Evolutionary conservation across 2,113 vertebrate genomes (phyloP).

Genomic region (Ardeotis arabs): DNA sequence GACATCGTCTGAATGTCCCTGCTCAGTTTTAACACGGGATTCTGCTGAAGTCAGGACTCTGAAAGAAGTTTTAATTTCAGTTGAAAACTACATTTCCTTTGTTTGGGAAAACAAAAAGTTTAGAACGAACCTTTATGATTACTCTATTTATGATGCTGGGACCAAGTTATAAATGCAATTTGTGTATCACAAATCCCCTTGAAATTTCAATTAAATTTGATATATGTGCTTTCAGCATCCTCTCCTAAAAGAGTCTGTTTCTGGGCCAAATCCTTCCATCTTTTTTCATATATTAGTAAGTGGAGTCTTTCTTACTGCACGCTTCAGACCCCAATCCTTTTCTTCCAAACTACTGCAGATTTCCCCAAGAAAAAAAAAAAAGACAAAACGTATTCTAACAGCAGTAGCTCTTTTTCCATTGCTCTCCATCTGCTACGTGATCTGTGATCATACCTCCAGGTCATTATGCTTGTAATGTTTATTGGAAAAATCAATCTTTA

Average conservation of each 20-base stretch:
- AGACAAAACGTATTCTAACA: background rate
- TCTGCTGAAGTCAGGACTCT: background rate
- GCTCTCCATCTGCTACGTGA: constrained; percentile 7
- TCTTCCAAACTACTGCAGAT: background rate
- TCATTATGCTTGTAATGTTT: constrained; percentile 38
- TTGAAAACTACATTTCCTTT: background rate
- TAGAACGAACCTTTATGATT: background rate
- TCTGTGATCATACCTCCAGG: constrained; percentile 46
- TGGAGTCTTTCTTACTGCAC: background rate
- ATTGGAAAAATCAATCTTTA: constrained; percentile 67
- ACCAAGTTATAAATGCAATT: background rate
- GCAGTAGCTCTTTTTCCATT: background rate
- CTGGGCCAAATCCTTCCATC: background rate
- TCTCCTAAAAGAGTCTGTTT: background rate
- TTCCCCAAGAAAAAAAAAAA: background rate
- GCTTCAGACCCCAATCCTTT: background rate
- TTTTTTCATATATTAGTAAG: background rate
- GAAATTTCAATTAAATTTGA: constrained; percentile 23
- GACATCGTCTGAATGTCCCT: background rate
- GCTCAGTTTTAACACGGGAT: background rate
- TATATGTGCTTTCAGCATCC: background rate
- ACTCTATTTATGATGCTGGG: background rate
- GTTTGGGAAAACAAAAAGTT: background rate
- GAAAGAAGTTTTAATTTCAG: background rate
- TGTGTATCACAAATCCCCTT: background rate